phyloP scores from a whole-genome alignment of 2,888 invertebrate species.

The Drosophila siamana region DNA sequence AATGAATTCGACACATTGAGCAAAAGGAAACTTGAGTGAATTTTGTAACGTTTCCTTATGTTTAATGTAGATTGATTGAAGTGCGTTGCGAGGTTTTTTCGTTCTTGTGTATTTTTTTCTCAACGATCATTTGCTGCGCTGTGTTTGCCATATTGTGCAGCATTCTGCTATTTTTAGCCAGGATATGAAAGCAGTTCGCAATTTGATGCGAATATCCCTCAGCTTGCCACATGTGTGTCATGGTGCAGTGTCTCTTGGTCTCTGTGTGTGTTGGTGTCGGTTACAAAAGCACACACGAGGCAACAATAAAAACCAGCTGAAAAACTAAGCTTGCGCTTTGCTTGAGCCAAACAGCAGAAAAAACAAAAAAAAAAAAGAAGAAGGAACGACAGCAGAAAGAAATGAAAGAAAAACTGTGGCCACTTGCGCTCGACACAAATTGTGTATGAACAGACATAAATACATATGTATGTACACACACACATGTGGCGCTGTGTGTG shows the following conservation, averaged over 20 bases:
- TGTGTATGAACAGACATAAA: conserved; percentile 37
- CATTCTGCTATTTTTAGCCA: not conserved
- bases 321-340: conserved; percentile 42
- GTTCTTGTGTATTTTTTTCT: no score
- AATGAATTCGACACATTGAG: no score
- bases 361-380: not conserved
- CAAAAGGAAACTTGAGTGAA: no score
- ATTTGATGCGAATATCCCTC: conserved; percentile 7
- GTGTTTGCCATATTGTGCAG: not conserved
- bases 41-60: no score
- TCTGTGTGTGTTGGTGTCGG: conserved; percentile 15
- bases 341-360: conserved; percentile 22
- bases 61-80: not conserved
- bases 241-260: not conserved
- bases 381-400: conserved; percentile 6
- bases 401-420: conserved; percentile 55
- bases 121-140: no score
- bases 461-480: conserved; percentile 13
- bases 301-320: conserved; percentile 39
- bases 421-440: conserved; percentile 59
- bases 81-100: no score
- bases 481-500: conserved; percentile 1
- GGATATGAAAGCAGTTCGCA: not conserved
- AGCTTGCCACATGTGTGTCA: no score
- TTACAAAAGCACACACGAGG: conserved; percentile 20